phyloP scores from a whole-genome alignment of 2,888 invertebrate genomes.

The Xylophagus ater region DNA sequence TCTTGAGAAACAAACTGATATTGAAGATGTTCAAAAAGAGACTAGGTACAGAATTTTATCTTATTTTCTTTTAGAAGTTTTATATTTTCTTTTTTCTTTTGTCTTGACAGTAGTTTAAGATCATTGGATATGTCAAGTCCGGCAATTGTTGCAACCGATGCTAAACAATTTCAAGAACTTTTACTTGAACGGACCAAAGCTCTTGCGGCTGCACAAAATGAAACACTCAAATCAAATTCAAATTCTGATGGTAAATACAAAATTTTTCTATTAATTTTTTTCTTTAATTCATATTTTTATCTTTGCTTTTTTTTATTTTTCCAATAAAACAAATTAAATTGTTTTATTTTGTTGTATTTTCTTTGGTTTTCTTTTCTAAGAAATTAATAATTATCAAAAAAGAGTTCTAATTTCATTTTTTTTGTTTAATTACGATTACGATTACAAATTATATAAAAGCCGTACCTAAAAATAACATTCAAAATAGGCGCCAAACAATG shows the following conservation, averaged over 20 bases:
- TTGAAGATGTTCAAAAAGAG: slow-evolving; percentile 86
- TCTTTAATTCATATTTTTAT: slow-evolving; percentile 10
- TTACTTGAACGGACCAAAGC: slow-evolving; percentile 67
- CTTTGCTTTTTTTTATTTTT: slow-evolving; percentile 12
- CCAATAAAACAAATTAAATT: slow-evolving; percentile 6
- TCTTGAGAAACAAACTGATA: slow-evolving; percentile 77
- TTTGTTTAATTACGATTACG: no score
- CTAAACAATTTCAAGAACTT: slow-evolving; percentile 59
- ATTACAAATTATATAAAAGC: no score
- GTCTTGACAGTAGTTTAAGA: slow-evolving; percentile 55
- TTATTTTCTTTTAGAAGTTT: background rate
- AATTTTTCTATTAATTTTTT: slow-evolving; percentile 4
- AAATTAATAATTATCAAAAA: background rate
- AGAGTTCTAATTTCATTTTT: no score
- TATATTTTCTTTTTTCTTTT: slow-evolving; percentile 6
- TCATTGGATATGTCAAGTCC: slow-evolving; percentile 61
- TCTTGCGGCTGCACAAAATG: slow-evolving; percentile 43
- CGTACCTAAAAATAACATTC: no score
- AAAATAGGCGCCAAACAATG: no score
- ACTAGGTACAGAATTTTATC: slow-evolving; percentile 47
- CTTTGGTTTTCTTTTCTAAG: slow-evolving; percentile 7
- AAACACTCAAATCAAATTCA: slow-evolving; percentile 42
- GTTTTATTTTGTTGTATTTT: slow-evolving; percentile 7
- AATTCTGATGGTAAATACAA: slow-evolving; percentile 36
- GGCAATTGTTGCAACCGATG: slow-evolving; percentile 39